Percentiles rank a stretch among this genome's conserved stretches.
These are phyloP conservation scores for Oenanthe oenanthe DNA, from an alignment of 2,113 vertebrate genomes.

Conservation along the genomic window DNA sequence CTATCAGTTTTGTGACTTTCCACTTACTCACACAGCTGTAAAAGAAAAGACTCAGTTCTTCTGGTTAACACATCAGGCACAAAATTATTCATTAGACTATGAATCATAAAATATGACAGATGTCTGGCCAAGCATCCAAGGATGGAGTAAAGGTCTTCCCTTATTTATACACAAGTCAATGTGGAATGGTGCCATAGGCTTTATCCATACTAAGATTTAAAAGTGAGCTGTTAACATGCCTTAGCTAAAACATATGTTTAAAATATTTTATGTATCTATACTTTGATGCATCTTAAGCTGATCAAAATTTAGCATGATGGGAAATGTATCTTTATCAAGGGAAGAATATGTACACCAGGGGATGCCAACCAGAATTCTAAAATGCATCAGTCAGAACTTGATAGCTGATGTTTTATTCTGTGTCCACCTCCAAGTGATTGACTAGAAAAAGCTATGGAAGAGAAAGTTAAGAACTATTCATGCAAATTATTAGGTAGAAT, in stretches of 20 bases:
- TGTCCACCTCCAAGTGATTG: not conserved
- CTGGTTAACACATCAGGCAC: not conserved
- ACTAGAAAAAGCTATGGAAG: not conserved
- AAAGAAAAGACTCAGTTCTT: not conserved
- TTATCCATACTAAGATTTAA: not conserved
- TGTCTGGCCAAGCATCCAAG: not conserved
- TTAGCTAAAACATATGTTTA: not conserved
- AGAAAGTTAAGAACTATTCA: not conserved
- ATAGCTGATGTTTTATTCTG: not conserved
- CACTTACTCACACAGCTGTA: not conserved
- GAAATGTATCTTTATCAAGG: not conserved
- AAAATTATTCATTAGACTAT: not conserved
- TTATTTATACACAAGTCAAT: not conserved
- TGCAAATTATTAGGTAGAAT: not conserved
- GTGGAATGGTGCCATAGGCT: not conserved
- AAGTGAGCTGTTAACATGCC: not conserved
- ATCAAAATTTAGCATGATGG: not conserved
- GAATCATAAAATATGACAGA: not conserved
- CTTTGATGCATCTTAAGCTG: not conserved
- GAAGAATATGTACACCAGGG: not conserved
- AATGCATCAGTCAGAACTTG: not conserved
- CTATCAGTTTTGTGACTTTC: not conserved
- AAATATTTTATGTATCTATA: not conserved
- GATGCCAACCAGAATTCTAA: not conserved
- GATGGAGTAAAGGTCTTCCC: not conserved